Evolutionary conservation across 2,888 invertebrate genomes (phyloP), one percentile per base, ranked within the genome.

Genomic region (Digitonthophagus gazella): DNA sequence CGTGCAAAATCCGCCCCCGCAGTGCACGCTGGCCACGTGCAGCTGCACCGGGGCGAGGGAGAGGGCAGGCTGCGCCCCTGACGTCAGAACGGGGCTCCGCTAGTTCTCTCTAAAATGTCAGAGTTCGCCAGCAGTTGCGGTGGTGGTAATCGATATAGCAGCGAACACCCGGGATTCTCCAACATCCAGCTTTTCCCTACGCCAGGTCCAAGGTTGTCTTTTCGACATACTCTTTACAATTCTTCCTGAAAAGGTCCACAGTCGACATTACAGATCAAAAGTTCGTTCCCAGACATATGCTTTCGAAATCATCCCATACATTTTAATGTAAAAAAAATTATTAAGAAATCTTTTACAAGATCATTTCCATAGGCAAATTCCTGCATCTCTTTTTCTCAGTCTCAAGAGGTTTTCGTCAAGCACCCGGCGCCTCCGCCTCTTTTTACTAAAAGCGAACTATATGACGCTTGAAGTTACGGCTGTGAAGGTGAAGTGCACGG

Each of bases 141-240:
- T 69, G 72, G 74, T 74, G 72, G 75, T 72, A 76, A 76, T 76
- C 76, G 73, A 76, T 76, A 76, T 74, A 76, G 76, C 76, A 73
- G 74, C 76, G 74, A 75, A 75, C 76, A 76, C 76, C 76, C 76
- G 73, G 76, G 75, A 74, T 74, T 72, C 69, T 69, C 72, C 71
- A 58, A 44, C 3, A n/a, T n/a, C n/a, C n/a, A n/a, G n/a, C n/a
- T n/a, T n/a, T n/a, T n/a, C n/a, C n/a, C n/a, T 67, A 71, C 68
- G 65, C 65, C 70, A 66, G 67, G 71, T 72, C 72, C 73, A 73
- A 73, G 73, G 73, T 72, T 71, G 28, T 44, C 28, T 8, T 44
- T 44, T 44, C 28, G 11, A 44, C 6, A 2, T 44, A n/a, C n/a
- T n/a, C n/a, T n/a, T n/a, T n/a, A n/a, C n/a, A n/a, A n/a, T 11